Evolutionary conservation across 2,797 vertebrate species (phyloP), one percentile per base, ranked within the genome.

Genomic region (Aphelocoma californica): DNA sequence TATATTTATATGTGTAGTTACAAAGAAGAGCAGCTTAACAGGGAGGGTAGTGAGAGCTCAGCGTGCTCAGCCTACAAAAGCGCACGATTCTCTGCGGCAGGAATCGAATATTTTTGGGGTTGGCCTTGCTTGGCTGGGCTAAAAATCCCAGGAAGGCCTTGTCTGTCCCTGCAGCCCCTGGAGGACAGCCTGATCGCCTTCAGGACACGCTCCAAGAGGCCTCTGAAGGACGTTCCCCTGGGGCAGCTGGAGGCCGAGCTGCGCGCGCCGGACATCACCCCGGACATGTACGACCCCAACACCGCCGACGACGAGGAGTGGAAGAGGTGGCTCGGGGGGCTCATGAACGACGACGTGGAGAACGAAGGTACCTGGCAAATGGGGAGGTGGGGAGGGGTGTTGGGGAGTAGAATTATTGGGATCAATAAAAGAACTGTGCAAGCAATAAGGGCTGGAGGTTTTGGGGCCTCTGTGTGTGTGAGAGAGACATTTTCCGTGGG

Each of bases 201-300:
- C 86, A 98, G 99, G 25, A 99, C 99, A 0, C 98, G 99, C 8
- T 99, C 99, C 8, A 99, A 99, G 96, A 97, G 98, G 14, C 98
- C 98, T 0, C 96, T 99, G 77, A 98, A 98, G 21, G 97, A 99
- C 29, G 97, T 99, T 4, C 99, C 99, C 9, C 96, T 99, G 28
- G 99, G 98, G 32, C 98, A 98, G 84, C 97, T 99, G 93, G 99
- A 99, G 97, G 99, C 99, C 0, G 98, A 99, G 96, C 99, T 99
- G 14, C 97, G 95, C 24, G 98, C 99, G 12, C 99, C 99, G 1
- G 99, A 99, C 57, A 99, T 99, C 96, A 99, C 99, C 0, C 98
- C 98, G 0, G 99, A 99, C 93, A 99, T 99, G 99, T 99, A 99
- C 1, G 99, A 99, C 54, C 96, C 97, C 54, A 98, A 97, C 17